These are phyloP conservation scores for Taeniopygia guttata DNA, from an alignment of 2,797 vertebrate species.

Conservation along the genomic window DNA sequence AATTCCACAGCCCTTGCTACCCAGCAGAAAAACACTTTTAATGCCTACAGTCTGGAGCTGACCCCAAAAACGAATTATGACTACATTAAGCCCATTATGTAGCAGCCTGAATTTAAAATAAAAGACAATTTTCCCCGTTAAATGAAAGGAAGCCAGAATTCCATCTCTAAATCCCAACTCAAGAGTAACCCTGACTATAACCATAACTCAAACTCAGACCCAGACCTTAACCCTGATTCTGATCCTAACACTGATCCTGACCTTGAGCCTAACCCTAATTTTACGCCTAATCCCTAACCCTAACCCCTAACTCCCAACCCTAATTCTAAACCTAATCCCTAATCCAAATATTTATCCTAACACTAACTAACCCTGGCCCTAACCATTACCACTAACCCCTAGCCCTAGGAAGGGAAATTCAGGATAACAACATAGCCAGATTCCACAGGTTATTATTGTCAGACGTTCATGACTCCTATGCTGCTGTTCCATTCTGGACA, in stretches of 20 bases:
- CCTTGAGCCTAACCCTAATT: background rate
- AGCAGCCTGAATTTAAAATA: background rate
- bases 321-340: background rate
- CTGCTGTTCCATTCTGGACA: background rate
- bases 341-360: background rate
- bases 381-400: background rate
- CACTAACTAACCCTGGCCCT: background rate
- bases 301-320: too few relatives aligned
- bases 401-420: background rate
- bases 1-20: background rate
- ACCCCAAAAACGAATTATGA: background rate
- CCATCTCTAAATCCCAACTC: background rate
- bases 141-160: background rate
- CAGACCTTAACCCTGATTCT: too few relatives aligned
- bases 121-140: fast-evolving
- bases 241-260: background rate
- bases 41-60: background rate
- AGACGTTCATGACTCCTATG: background rate
- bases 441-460: background rate
- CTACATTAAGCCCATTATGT: background rate
- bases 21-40: background rate
- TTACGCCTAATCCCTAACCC: too few relatives aligned
- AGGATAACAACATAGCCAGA: background rate
- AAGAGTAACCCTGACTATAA: too few relatives aligned
- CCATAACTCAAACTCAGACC: background rate